phyloP scores from a whole-genome alignment of 1,140 invertebrate genomes.

The Zaprionus gabonicus region DNA sequence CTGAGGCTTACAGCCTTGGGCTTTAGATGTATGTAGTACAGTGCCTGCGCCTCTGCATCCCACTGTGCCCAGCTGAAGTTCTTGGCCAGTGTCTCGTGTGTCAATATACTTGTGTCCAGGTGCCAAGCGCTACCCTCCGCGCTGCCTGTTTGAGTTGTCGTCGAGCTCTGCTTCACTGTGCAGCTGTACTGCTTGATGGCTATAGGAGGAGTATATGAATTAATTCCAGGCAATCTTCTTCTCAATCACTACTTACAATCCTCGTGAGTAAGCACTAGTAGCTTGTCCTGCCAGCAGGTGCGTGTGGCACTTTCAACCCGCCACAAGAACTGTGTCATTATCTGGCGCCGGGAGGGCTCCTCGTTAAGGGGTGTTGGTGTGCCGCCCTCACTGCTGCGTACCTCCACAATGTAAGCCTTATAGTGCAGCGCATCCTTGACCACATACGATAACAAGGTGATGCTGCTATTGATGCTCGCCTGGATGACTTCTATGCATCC shows the following conservation, averaged over 20 bases:
- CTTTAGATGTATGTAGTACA: conserved; percentile 92
- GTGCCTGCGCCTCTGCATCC: conserved; percentile 89
- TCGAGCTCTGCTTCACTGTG: conserved; percentile 67
- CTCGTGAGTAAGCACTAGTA: conserved; percentile 91
- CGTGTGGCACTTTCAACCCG: conserved; percentile 87
- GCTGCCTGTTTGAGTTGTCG: conserved; percentile 75
- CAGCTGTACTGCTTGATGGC: conserved; percentile 74
- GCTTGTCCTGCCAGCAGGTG: conserved; percentile 88
- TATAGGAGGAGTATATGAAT: background rate
- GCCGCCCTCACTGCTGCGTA: conserved; percentile 85
- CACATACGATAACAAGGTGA: conserved; percentile 88
- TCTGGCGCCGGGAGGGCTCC: conserved; percentile 86
- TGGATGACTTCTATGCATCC: conserved; percentile 89
- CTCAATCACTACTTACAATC: conserved; percentile 87
- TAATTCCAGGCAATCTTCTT: no score
- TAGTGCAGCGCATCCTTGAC: conserved; percentile 85
- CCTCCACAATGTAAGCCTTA: conserved; percentile 87
- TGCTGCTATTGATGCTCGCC: conserved; percentile 90
- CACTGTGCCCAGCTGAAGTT: conserved; percentile 93
- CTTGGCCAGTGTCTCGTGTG: conserved; percentile 88
- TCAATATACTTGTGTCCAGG: conserved; percentile 85
- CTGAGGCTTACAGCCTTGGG: conserved; percentile 87
- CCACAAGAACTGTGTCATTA: conserved; percentile 92
- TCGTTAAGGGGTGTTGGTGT: conserved; percentile 85
- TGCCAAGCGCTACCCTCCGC: conserved; percentile 85